Conservation (phyloP, 2,888 invertebrate genomes). For the Microctonus brassicae region DNA sequence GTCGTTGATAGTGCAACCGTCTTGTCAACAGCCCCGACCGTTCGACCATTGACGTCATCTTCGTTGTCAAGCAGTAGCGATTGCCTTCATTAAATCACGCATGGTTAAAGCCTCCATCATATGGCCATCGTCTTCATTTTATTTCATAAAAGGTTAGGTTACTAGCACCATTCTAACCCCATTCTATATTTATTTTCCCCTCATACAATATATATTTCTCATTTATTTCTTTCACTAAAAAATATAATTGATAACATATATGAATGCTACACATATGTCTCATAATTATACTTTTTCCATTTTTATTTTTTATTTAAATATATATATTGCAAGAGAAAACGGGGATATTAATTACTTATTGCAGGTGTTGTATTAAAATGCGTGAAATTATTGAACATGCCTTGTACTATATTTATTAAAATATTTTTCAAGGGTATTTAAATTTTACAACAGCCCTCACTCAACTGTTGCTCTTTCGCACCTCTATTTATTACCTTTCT, state of each 20-base stretch:
- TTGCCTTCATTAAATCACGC: conserved; percentile 39
- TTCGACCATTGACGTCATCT: conserved; percentile 38
- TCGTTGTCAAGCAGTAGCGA: conserved; percentile 20
- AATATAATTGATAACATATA: no score
- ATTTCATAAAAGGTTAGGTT: conserved; percentile 9
- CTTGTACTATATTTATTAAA: conserved; percentile 13
- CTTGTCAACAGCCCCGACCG: conserved; percentile 34
- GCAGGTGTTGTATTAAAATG: conserved; percentile 33
- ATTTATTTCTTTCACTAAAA: no score
- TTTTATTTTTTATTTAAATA: neutral
- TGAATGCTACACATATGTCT: neutral
- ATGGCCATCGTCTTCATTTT: conserved; percentile 7
- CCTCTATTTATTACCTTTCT: neutral
- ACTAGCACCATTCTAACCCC: neutral
- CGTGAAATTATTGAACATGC: conserved; percentile 31
- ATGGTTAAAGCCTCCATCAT: conserved; percentile 30
- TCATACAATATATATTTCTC: no score
- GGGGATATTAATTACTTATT: conserved; percentile 13
- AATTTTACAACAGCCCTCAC: conserved; percentile 10
- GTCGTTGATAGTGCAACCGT: neutral
- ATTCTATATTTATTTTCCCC: neutral
- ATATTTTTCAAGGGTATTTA: conserved; percentile 31
- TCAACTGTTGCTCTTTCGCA: neutral
- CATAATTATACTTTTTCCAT: neutral
- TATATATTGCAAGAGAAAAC: neutral